Base-by-base conservation (phyloP, 2,797 vertebrate species). In the Fratercula arctica region DNA sequence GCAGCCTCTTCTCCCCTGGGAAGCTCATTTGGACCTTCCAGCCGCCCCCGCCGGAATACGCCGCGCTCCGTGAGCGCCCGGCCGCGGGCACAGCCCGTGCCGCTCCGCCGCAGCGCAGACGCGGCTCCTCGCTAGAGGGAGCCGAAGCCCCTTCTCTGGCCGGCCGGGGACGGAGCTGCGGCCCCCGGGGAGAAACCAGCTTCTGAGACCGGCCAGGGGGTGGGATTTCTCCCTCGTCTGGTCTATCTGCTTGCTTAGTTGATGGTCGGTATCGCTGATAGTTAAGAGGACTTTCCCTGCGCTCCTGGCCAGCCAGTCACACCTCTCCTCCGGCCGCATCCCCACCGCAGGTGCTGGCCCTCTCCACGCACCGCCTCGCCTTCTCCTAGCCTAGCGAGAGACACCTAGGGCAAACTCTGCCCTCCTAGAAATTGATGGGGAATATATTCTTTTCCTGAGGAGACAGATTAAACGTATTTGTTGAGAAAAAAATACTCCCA, bases 101-200 rank as follows among this genome's bases (percentile, higher is more conserved):
- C 7, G 72, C 33, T 66, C 41, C 4, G 67, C 4, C 1, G 0
- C 6, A 29, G 87, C 81, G 50, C 12, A 17, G 16, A 14, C 39
- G 5, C 79, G 20, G 7, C 46, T 1, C 72, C 82, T 86, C 97
- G 54, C 96, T 93, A 97, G 97, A 43, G 96, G 96, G 97, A 94
- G 93, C 97, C 66, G 95, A 50, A 50, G 82, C 54, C 92, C 59
- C 95, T 95, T 1, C 10, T 39, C 90, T 63, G 85, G 24, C 54
- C 31, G 16, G 54, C 54, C 54, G 24, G 57, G 53, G 29, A 12
- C 29, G 11, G 17, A 14, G 56, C 20, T 11, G 28, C 8, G 7
- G 18, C 6, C 8, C 57, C 19, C 5, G 21, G 24, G 5, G 5
- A 5, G 70, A 11, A 17, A 43, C 1, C 35, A 1, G 53, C 46